Percentiles rank a stretch among this genome's conserved stretches.
Evolutionary conservation across 2,888 invertebrate species (phyloP).

Genomic region (Eulithis testata): DNA sequence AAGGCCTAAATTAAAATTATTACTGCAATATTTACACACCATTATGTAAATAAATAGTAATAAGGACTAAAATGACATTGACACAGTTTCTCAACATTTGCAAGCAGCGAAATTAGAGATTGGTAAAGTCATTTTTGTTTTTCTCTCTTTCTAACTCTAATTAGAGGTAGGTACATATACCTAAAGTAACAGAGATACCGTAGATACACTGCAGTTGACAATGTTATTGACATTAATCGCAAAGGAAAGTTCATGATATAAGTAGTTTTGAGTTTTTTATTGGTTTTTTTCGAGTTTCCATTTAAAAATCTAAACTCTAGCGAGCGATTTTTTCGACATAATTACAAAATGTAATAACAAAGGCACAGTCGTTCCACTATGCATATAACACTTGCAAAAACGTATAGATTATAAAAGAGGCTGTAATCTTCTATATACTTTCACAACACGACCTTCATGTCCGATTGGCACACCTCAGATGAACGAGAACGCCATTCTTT

Average conservation of each 20-base stretch:
- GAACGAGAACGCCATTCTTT: constrained; percentile 17
- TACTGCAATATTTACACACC: constrained; percentile 14
- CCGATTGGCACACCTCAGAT: constrained; percentile 18
- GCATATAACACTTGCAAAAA: neutral
- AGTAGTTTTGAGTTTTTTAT: too few species aligned
- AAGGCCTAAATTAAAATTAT: constrained; percentile 11
- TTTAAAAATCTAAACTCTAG: too few species aligned
- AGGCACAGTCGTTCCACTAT: neutral
- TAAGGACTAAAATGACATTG: constrained; percentile 23
- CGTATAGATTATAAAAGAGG: neutral
- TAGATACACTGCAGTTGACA: too few species aligned
- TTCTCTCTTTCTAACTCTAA: too few species aligned
- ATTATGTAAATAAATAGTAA: constrained; percentile 11
- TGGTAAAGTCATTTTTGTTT: neutral
- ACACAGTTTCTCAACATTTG: constrained; percentile 24
- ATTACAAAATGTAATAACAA: neutral
- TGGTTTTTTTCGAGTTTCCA: too few species aligned
- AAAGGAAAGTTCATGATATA: too few species aligned
- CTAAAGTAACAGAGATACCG: too few species aligned
- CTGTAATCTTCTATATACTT: constrained; percentile 12
- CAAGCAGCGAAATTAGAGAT: constrained; percentile 15
- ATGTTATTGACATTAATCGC: too few species aligned
- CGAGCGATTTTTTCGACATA: too few species aligned
- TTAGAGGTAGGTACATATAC: too few species aligned
- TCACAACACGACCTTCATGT: constrained; percentile 19